Conservation (phyloP, 2,797 vertebrate species). For the Limnodromus scolopaceus region DNA sequence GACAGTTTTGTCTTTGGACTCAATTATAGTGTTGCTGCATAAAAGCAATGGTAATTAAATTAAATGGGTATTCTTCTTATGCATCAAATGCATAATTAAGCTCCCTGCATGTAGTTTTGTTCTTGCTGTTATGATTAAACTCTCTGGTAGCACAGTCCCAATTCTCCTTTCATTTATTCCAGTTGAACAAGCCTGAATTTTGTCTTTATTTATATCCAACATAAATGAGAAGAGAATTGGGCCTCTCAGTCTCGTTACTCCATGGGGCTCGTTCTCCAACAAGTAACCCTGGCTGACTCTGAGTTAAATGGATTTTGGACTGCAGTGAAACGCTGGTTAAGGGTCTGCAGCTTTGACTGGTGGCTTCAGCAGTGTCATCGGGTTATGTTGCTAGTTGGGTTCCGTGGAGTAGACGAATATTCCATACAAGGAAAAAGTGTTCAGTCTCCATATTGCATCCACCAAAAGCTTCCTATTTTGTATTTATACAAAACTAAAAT, state of each 20-base stretch:
- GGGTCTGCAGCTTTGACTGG: neutral
- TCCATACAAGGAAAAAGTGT: neutral
- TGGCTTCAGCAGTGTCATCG: neutral
- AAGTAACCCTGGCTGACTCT: neutral
- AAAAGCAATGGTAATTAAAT: slow-evolving; percentile 58
- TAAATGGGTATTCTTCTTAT: slow-evolving; percentile 47
- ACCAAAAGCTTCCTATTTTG: neutral
- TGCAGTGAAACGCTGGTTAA: neutral
- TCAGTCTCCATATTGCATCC: neutral
- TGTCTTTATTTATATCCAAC: neutral
- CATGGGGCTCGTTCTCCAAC: neutral
- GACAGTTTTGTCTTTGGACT: slow-evolving; percentile 14
- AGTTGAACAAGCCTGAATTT: slow-evolving; percentile 13
- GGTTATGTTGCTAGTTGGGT: neutral
- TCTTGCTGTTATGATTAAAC: slow-evolving; percentile 35
- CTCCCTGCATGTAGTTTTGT: slow-evolving; percentile 35
- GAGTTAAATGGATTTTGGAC: neutral
- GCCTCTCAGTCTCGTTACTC: neutral
- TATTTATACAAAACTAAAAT: neutral
- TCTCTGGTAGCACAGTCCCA: slow-evolving; percentile 16
- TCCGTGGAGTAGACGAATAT: neutral
- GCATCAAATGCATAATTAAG: slow-evolving; percentile 42
- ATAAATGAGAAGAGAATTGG: neutral
- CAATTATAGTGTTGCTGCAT: neutral
- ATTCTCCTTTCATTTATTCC: slow-evolving; percentile 40